These are phyloP conservation scores for Squalus acanthias DNA, from an alignment of 2,797 vertebrate species.

Conservation along the genomic window DNA sequence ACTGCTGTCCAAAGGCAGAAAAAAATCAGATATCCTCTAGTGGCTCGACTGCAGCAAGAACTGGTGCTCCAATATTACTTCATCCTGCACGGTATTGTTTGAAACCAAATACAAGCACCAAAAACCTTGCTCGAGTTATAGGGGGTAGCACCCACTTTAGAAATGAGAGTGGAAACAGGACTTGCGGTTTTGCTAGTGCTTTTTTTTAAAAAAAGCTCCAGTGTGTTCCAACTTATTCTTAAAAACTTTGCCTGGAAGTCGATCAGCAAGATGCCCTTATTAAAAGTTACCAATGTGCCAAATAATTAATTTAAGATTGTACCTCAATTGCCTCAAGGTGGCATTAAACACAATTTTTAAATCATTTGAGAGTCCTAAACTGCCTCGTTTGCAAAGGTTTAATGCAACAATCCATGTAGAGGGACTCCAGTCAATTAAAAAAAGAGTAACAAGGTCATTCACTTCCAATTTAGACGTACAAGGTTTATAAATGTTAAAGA, in stretches of 20 bases:
- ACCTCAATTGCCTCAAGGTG: neutral
- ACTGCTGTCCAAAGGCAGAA: neutral
- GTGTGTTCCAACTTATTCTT: neutral
- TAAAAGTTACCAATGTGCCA: neutral
- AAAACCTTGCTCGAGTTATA: neutral
- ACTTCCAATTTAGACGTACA: neutral
- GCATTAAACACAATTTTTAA: neutral
- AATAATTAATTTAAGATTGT: neutral
- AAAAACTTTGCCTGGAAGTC: neutral
- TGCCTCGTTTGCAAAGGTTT: neutral
- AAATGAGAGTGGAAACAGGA: neutral
- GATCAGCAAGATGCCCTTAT: neutral
- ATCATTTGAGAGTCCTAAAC: neutral
- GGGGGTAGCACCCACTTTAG: neutral
- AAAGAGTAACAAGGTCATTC: neutral
- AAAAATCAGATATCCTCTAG: neutral
- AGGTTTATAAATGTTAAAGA: neutral
- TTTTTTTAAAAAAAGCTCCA: neutral
- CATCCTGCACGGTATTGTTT: neutral
- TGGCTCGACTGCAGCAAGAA: neutral
- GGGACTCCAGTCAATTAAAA: neutral
- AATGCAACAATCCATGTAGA: neutral
- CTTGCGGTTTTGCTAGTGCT: neutral
- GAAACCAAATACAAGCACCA: neutral
- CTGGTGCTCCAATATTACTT: neutral